Conservation (phyloP, 2,797 vertebrate genomes). For the Manis pentadactyla region DNA sequence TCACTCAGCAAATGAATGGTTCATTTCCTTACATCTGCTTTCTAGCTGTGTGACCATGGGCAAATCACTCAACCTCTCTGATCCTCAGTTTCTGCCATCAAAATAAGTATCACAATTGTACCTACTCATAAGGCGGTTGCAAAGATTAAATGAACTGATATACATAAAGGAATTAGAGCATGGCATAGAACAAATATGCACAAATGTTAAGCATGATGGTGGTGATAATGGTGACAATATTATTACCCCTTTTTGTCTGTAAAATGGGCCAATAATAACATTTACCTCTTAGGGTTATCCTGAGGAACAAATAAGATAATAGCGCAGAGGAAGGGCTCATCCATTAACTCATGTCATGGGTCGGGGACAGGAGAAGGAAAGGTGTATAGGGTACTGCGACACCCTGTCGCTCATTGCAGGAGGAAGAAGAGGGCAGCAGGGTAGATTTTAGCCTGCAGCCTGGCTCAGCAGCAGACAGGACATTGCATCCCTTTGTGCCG, state of each 20-base stretch:
- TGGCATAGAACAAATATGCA: neutral
- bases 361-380: neutral
- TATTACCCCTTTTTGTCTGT: neutral
- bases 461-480: neutral
- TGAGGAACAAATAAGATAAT: neutral
- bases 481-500: rapidly evolving
- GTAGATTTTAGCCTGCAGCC: neutral
- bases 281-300: neutral
- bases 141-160: neutral
- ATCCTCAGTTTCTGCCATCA: neutral
- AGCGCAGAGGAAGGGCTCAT: neutral
- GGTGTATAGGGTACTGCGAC: rapidly evolving
- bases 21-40: neutral
- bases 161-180: neutral
- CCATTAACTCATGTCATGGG: neutral
- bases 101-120: neutral
- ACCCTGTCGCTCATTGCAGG: too few relatives aligned
- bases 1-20: neutral
- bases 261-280: neutral
- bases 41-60: neutral
- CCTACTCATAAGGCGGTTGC: neutral
- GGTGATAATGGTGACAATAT: neutral
- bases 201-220: neutral
- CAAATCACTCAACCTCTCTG: neutral
- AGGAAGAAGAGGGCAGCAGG: neutral